These are phyloP conservation scores for Gymnoscopelus microlampas DNA, from an alignment of 2,797 vertebrate species.

Conservation along the genomic window DNA sequence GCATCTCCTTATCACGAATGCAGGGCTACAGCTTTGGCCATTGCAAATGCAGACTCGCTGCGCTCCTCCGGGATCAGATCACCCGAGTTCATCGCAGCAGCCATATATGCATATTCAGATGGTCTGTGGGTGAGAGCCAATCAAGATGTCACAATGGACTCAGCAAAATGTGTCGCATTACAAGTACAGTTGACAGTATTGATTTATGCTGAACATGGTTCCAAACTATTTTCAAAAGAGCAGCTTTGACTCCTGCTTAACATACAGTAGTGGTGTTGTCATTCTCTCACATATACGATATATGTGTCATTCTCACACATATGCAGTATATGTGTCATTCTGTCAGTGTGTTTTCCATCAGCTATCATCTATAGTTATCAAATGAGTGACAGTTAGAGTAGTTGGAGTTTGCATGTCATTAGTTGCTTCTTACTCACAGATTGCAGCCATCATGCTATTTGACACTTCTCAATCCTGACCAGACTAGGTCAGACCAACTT, in stretches of 20 bases:
- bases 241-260: constrained; percentile 13
- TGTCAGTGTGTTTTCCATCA: too few species aligned
- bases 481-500: too few species aligned
- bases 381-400: too few species aligned
- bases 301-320: too few species aligned
- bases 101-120: constrained; percentile 17
- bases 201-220: not conserved
- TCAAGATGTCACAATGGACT: constrained; percentile 26
- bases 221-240: constrained; percentile 16
- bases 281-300: too few species aligned
- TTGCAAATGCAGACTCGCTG: constrained; percentile 25
- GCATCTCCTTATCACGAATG: constrained; percentile 49
- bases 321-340: too few species aligned
- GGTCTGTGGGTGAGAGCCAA: constrained; percentile 25
- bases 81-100: constrained; percentile 26
- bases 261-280: not conserved
- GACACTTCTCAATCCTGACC: too few species aligned
- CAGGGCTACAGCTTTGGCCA: constrained; percentile 50
- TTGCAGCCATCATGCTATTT: too few species aligned
- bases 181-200: constrained; percentile 11
- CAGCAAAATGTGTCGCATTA: constrained; percentile 17
- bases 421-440: too few species aligned
- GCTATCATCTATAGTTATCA: too few species aligned
- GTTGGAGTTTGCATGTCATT: too few species aligned
- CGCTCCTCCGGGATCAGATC: constrained; percentile 24